phyloP scores from a whole-genome alignment of 2,113 vertebrate genomes.

The Carlito syrichta region DNA sequence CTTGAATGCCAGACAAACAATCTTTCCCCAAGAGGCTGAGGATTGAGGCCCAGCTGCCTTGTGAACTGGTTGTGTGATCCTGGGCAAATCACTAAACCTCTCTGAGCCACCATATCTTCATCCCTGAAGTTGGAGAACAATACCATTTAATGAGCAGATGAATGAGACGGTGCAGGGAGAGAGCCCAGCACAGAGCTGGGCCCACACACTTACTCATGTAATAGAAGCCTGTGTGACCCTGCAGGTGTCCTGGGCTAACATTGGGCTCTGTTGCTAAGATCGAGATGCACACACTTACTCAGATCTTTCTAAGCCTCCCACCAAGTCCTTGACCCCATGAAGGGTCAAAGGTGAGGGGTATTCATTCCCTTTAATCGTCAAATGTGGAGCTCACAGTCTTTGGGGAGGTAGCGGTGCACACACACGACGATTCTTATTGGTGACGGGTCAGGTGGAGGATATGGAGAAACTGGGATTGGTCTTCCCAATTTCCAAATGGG shows the following conservation, averaged over 20 bases:
- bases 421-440: neutral
- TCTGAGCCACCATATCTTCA: neutral
- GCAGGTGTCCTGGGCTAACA: neutral
- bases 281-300: neutral
- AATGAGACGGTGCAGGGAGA: neutral
- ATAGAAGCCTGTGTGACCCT: neutral
- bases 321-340: neutral
- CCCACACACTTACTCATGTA: neutral
- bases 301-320: neutral
- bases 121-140: neutral
- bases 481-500: constrained; percentile 40
- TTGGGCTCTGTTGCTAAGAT: neutral
- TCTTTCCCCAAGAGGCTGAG: neutral
- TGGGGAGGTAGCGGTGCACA: neutral
- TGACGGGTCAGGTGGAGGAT: neutral
- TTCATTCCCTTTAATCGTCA: neutral
- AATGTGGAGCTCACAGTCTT: neutral
- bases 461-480: constrained; percentile 23
- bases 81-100: neutral
- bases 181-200: neutral
- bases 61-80: neutral
- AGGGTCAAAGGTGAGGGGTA: neutral
- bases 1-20: neutral
- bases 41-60: neutral
- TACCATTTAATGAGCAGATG: neutral